Evolutionary conservation across 2,797 vertebrate genomes (phyloP).

Genomic region (Pseudomugil tenellus): DNA sequence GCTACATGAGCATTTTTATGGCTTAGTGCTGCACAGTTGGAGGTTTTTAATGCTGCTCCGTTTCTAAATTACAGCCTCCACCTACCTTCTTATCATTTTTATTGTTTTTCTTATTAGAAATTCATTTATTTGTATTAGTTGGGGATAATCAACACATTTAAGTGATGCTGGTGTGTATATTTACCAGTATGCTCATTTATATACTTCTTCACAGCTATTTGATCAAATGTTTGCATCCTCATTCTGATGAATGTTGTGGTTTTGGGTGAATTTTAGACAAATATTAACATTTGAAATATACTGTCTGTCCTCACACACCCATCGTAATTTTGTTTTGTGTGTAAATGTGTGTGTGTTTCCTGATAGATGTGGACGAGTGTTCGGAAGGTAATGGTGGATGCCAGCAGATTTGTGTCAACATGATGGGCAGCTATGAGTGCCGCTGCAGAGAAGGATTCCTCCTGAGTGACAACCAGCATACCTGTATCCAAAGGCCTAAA

Average conservation of each 20-base stretch:
- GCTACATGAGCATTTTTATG: slow-evolving; percentile 73
- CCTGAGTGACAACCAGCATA: slow-evolving; percentile 98
- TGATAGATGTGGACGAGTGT: slow-evolving; percentile 95
- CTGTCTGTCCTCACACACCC: slow-evolving; percentile 37
- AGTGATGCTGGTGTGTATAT: neutral
- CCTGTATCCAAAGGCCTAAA: slow-evolving; percentile 97
- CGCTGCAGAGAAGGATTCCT: slow-evolving; percentile 97
- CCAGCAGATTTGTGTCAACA: slow-evolving; percentile 98
- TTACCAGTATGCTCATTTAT: neutral
- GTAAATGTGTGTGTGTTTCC: slow-evolving; percentile 39
- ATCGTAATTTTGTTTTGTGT: slow-evolving; percentile 39
- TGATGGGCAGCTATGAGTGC: slow-evolving; percentile 99
- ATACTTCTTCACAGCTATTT: neutral
- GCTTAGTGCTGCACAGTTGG: slow-evolving; percentile 67
- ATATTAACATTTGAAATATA: slow-evolving; percentile 23
- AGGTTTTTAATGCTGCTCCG: slow-evolving; percentile 53
- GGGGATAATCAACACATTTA: neutral
- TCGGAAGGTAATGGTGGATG: slow-evolving; percentile 95
- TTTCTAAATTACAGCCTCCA: slow-evolving; percentile 4
- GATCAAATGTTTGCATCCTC: neutral
- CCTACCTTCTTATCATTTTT: neutral
- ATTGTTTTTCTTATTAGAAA: neutral
- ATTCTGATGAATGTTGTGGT: slow-evolving; percentile 22
- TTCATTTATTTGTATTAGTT: neutral
- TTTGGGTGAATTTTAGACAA: slow-evolving; percentile 28